A percentile compares a stretch with the other conserved stretches of the same genome.
Conservation (phyloP, 2,888 invertebrate species). For the Synanthedon myopaeformis region DNA sequence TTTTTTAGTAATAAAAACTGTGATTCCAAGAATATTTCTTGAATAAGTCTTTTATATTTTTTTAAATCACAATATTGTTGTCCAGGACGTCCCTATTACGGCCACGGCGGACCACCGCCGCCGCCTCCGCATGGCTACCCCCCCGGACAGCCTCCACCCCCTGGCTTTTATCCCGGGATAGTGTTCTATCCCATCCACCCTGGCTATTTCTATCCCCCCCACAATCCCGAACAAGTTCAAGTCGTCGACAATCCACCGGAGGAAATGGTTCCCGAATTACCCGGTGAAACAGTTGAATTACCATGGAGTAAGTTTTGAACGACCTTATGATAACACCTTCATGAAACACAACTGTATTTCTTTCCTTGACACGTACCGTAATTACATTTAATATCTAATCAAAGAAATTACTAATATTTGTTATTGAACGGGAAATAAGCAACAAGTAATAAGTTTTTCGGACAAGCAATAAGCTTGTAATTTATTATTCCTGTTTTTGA, state of each 20-base stretch:
- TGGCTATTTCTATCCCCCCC: slow-evolving; percentile 50
- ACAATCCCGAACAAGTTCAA: slow-evolving; percentile 18
- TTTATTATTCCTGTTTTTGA: no score
- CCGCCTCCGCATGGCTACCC: slow-evolving; percentile 19
- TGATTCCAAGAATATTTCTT: slow-evolving; percentile 1
- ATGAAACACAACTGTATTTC: background rate
- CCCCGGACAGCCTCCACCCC: slow-evolving; percentile 21
- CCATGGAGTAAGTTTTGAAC: slow-evolving; percentile 57
- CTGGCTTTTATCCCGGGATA: slow-evolving; percentile 29
- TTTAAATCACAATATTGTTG: slow-evolving; percentile 8
- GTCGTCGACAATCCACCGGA: slow-evolving; percentile 33
- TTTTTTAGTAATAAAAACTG: slow-evolving; percentile 3
- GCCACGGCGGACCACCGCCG: slow-evolving; percentile 43
- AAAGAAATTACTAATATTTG: no score
- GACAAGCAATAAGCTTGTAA: no score
- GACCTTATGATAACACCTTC: background rate
- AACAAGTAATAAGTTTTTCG: no score
- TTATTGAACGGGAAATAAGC: no score
- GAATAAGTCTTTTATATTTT: no score
- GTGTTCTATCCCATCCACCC: slow-evolving; percentile 55
- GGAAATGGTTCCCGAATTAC: slow-evolving; percentile 45
- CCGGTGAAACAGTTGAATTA: slow-evolving; percentile 61
- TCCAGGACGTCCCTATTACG: slow-evolving; percentile 54
- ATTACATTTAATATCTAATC: no score
- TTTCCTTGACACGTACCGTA: no score